These are phyloP conservation scores for Sebastes steindachneri DNA, from an alignment of 2,797 vertebrate species.

Conservation along the genomic window DNA sequence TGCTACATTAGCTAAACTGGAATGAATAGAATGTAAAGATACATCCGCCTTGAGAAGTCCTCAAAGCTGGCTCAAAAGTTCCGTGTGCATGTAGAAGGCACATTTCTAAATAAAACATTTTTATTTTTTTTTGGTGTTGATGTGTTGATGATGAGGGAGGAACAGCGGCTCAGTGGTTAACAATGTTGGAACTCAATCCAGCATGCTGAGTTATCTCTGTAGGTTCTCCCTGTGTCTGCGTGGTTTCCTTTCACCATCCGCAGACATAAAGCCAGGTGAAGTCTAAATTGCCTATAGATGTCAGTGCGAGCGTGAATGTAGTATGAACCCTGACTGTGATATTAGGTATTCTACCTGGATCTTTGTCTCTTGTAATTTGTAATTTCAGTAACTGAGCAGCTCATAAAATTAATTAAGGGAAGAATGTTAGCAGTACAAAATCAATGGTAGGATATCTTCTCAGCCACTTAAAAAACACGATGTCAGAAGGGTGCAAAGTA, in stretches of 20 bases:
- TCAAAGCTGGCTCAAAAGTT: neutral
- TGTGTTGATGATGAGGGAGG: neutral
- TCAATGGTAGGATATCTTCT: neutral
- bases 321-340: neutral
- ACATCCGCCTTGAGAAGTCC: neutral
- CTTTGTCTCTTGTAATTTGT: rapidly evolving
- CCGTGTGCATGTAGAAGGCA: constrained; percentile 5
- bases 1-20: neutral
- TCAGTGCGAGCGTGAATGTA: neutral
- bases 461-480: neutral
- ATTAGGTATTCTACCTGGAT: neutral
- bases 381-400: neutral
- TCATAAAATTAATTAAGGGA: rapidly evolving
- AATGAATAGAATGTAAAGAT: neutral
- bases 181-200: neutral
- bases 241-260: no score
- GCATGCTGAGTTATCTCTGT: neutral
- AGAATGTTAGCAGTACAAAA: neutral
- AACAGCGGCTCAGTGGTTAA: neutral
- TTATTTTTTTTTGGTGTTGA: rapidly evolving
- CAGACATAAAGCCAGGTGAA: neutral
- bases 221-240: neutral
- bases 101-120: neutral
- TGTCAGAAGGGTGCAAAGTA: neutral
- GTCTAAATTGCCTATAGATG: no score